Evolutionary conservation across 2,797 vertebrate species (phyloP).

Genomic region (Thaleichthys pacificus): DNA sequence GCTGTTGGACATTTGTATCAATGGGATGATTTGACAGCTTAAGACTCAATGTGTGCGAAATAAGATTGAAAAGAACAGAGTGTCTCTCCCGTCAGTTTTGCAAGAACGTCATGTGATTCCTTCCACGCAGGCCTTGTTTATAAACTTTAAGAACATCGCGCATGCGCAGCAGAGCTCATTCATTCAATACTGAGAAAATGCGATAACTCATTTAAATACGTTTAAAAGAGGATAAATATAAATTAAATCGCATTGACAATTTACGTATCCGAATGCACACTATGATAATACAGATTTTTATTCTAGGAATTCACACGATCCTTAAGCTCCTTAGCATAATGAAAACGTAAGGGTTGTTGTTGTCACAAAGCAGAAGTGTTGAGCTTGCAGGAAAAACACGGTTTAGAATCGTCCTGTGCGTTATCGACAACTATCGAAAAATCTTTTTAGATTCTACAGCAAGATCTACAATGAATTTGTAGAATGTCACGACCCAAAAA

Average conservation of each 20-base stretch:
- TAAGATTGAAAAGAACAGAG: background rate
- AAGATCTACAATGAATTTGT: background rate
- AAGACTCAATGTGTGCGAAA: too few relatives aligned
- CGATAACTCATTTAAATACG: conserved; percentile 33
- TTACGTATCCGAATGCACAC: background rate
- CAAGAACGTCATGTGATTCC: conserved; percentile 79
- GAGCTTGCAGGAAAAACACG: conserved; percentile 9
- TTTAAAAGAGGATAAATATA: background rate
- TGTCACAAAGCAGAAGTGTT: conserved; percentile 40
- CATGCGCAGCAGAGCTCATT: conserved; percentile 90
- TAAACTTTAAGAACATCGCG: conserved; percentile 77
- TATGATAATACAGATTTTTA: background rate
- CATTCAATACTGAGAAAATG: conserved; percentile 81
- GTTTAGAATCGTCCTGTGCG: conserved; percentile 17
- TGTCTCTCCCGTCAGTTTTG: conserved; percentile 28
- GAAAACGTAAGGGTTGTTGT: conserved; percentile 10
- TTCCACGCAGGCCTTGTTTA: conserved; percentile 82
- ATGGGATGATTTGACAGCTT: too few relatives aligned
- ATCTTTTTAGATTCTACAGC: background rate
- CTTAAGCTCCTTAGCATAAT: background rate
- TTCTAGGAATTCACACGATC: background rate
- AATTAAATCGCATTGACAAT: background rate
- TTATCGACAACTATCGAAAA: conserved; percentile 38
- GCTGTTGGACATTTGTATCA: too few relatives aligned
- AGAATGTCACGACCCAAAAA: background rate